Evolutionary conservation across 2,888 invertebrate species (phyloP).

Genomic region (Leptarthrus brevirostris): DNA sequence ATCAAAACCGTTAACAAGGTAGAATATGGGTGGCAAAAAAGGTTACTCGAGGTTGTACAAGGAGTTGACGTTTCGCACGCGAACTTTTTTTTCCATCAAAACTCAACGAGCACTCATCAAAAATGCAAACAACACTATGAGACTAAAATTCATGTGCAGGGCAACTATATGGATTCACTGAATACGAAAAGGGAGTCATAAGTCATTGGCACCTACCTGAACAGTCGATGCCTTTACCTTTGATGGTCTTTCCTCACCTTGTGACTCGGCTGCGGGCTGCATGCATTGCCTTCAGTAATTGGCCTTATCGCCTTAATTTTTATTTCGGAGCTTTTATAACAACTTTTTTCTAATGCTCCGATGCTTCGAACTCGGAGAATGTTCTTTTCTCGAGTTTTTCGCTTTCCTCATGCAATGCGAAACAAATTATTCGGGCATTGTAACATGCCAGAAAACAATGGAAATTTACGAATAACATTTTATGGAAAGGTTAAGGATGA

Average conservation of each 20-base stretch:
- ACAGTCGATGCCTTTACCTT: slow-evolving; percentile 13
- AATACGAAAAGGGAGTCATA: slow-evolving; percentile 2
- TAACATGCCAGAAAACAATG: no score
- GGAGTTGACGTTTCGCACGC: slow-evolving; percentile 45
- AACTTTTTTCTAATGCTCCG: neutral
- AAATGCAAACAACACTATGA: slow-evolving; percentile 29
- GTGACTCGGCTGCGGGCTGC: neutral
- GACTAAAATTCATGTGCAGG: neutral
- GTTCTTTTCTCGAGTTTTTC: no score
- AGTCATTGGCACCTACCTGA: slow-evolving; percentile 37
- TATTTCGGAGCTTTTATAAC: neutral
- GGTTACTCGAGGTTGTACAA: slow-evolving; percentile 38
- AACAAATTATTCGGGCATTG: no score
- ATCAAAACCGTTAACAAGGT: slow-evolving; percentile 30
- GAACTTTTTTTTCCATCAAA: slow-evolving; percentile 34
- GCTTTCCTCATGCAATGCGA: no score
- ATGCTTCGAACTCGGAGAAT: neutral
- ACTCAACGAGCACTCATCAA: slow-evolving; percentile 32
- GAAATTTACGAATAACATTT: no score
- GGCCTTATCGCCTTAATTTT: neutral
- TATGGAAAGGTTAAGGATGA: no score
- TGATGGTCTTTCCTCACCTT: slow-evolving; percentile 25
- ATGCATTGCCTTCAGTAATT: slow-evolving; percentile 9
- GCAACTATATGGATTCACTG: slow-evolving; percentile 9
- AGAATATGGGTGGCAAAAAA: slow-evolving; percentile 25